These are phyloP conservation scores for Clepsis dumicolana DNA, from an alignment of 2,888 invertebrate genomes.

Conservation along the genomic window DNA sequence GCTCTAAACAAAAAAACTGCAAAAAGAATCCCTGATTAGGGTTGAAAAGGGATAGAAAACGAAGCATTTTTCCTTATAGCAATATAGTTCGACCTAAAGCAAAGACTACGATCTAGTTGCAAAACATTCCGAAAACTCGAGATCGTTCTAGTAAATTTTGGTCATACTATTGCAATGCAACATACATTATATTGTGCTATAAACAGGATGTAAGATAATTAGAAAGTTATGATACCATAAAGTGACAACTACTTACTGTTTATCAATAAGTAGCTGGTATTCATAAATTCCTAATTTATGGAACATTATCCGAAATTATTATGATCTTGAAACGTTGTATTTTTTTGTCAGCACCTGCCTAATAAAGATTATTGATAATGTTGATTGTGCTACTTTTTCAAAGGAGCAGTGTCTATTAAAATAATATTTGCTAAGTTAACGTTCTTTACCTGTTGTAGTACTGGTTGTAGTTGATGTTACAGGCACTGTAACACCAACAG, in stretches of 20 bases:
- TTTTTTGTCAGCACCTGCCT: background rate
- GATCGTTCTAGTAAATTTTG: too few species aligned
- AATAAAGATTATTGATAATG: background rate
- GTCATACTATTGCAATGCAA: too few species aligned
- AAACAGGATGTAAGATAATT: too few species aligned
- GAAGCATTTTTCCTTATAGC: too few species aligned
- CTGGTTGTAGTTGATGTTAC: conserved; percentile 28
- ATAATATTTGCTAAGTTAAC: background rate
- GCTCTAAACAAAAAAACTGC: too few species aligned
- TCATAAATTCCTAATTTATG: background rate
- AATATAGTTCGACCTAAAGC: too few species aligned
- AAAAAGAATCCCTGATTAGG: too few species aligned
- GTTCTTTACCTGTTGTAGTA: conserved; percentile 19
- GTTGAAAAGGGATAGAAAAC: too few species aligned
- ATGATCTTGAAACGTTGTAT: background rate
- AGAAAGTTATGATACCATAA: background rate
- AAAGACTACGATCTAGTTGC: too few species aligned
- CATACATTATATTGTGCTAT: too few species aligned
- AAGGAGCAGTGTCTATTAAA: background rate
- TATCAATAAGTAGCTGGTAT: background rate
- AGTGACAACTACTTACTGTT: background rate
- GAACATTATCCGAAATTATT: background rate
- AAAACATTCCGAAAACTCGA: too few species aligned
- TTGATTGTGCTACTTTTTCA: background rate
- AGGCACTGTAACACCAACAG: conserved; percentile 3